These are phyloP conservation scores for Lordiphosa clarofinis DNA, from an alignment of 1,140 invertebrate genomes.

Conservation along the genomic window DNA sequence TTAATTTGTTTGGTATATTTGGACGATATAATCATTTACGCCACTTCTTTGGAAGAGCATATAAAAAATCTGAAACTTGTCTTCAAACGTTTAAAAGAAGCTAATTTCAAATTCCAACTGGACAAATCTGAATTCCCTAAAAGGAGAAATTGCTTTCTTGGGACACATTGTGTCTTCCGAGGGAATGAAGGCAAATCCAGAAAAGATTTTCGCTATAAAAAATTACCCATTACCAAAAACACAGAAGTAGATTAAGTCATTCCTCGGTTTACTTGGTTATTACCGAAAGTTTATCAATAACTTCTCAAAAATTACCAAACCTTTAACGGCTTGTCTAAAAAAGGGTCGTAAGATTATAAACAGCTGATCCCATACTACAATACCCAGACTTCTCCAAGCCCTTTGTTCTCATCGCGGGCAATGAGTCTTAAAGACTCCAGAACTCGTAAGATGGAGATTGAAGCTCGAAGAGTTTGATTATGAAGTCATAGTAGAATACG, in stretches of 20 bases:
- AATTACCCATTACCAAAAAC: background rate
- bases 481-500: background rate
- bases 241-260: constrained; percentile 4
- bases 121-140: constrained; percentile 17
- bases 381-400: constrained; percentile 46
- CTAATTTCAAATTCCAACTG: constrained; percentile 1
- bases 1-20: constrained; percentile 74
- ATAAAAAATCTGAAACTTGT: constrained; percentile 4
- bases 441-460: too few relatives aligned
- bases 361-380: constrained; percentile 21
- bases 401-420: constrained; percentile 48
- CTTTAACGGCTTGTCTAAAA: constrained; percentile 4
- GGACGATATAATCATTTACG: constrained; percentile 79
- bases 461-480: background rate
- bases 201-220: too few relatives aligned
- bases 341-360: too few relatives aligned
- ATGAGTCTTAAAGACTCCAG: too few relatives aligned
- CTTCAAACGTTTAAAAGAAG: constrained; percentile 36
- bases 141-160: background rate
- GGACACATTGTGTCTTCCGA: too few relatives aligned
- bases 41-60: constrained; percentile 64
- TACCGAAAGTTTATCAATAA: constrained; percentile 6
- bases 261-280: background rate
- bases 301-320: constrained; percentile 15
- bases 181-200: too few relatives aligned